A percentile compares a stretch with the other conserved stretches of the same genome.
Conservation (phyloP, 53 echinoderm and acorn worm genomes). For the Actinopyga echinites region DNA sequence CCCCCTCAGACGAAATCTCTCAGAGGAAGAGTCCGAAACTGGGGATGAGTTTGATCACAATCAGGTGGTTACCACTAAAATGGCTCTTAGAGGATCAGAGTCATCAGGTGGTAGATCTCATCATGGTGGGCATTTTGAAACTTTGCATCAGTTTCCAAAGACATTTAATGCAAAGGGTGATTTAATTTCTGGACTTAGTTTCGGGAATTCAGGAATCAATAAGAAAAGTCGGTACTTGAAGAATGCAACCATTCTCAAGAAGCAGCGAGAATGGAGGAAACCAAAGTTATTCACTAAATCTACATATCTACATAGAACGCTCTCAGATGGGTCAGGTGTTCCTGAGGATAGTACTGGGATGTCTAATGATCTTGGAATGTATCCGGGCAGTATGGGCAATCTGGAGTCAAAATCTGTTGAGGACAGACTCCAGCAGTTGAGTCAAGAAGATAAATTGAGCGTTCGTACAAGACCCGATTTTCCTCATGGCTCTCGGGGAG, state of each 20-base stretch:
- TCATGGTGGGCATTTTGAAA: not conserved
- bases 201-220: conserved; percentile 1
- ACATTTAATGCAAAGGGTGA: conserved; percentile 30
- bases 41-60: conserved; percentile 1
- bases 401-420: conserved; percentile 43
- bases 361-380: not conserved
- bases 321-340: conserved; percentile 16
- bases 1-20: not conserved
- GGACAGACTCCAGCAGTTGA: conserved; percentile 35
- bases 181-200: not conserved
- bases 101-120: not conserved
- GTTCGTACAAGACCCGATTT: conserved; percentile 53
- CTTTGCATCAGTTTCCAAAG: not conserved
- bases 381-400: conserved; percentile 33
- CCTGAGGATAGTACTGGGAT: not conserved
- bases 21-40: not conserved
- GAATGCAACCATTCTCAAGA: conserved; percentile 10
- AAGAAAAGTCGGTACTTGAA: conserved; percentile 35
- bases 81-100: not conserved
- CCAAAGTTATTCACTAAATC: conserved; percentile 40
- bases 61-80: not conserved
- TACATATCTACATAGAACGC: conserved; percentile 15
- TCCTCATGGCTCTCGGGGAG: conserved; percentile 35
- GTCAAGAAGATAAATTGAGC: conserved; percentile 61
- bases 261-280: conserved; percentile 41